Evolutionary conservation across 2,113 vertebrate species (phyloP), one percentile per base, ranked within the genome.

Genomic region (Ictalurus punctatus): DNA sequence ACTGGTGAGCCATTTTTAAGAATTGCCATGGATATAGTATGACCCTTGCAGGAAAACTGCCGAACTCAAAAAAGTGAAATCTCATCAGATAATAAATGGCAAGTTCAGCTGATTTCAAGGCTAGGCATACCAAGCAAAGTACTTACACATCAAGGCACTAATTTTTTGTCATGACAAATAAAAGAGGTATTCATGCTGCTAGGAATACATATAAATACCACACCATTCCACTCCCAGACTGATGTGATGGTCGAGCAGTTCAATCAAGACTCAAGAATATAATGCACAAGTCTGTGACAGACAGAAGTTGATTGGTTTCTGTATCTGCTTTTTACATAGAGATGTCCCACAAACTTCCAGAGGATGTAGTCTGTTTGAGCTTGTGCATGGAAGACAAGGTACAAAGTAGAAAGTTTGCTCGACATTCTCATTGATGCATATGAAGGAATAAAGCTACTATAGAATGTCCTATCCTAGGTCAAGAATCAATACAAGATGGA

Each of bases 1-100:
- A 80, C 86, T 23, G 90, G 84, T 16, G 74, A 48, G 4, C 52
- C 61, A 37, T 86, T 90, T n/a, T 79, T 27, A 7, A 14, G 34
- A 17, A 85, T 81, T 13, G 89, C 74, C 0, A 88, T 88, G 87
- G 90, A 90, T 74, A 52, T 88, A 9, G 67, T 88, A 6, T 69
- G 84, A 6, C 44, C 54, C 10, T 52, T 88, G 17, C 56, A 80
- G 74, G 14, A 4, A 4, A 78, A 40, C 21, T 88, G 76, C 67
- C 63, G 81, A 23, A 87, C 63, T 25, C 44, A 44, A 78, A 48
- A 74, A 52, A 78, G 23, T 27, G 23, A 78, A 78, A 78, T 27
- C 40, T 9, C 2, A 3, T 21, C 17, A 37, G 34, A 73, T 21
- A 37, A 40, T 40, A 40, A 30, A 69, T 30, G 12, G n/a, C n/a